Evolutionary conservation across 2,888 invertebrate species (phyloP), one percentile per base, ranked within the genome.

Genomic region (Melieria crassipennis): DNA sequence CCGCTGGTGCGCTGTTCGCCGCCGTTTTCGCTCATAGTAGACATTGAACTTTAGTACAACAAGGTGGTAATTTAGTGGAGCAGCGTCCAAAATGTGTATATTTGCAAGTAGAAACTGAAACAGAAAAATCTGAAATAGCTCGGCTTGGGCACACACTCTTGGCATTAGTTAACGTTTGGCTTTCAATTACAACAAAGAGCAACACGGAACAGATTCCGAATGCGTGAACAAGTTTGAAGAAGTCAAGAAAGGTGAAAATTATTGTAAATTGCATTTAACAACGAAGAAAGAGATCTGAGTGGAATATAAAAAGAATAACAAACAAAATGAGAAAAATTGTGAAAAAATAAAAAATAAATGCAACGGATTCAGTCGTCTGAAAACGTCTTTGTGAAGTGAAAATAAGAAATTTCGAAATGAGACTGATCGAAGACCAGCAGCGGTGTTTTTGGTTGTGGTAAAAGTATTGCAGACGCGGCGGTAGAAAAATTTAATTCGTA

Each of bases 1-100:
- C 13, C 56, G 13, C 30, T 50, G 48, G 13, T 58, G 43, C 48
- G 66, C 66, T 66, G 61, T 60, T 61, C 52, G 69, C 46, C 63
- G 69, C 63, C 55, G 63, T 56, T 46, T 48, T 55, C 56, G 63
- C 69, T 63, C 5, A 61, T 69, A 69, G 69, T 69, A 69, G 69
- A 69, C 69, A 69, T 69, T 69, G 69, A 69, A 69, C 69, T 69
- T 69, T 69, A 69, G 69, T 63, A 69, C 56, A 62, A 69, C 62
- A 63, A 69, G 69, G 69, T 62, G 69, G 56, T 69, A 62, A 62
- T 47, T 69, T 47, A 63, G 61, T 69, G 63, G 56, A 62, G 56
- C 56, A 62, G 56, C 63, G 61, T 56, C 43, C 55, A 69, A 57
- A 63, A 62, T 69, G 62, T 69, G 62, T 69, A 61, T 67, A 67